These are phyloP conservation scores for Misgurnus mizolepis DNA, from an alignment of 2,113 vertebrate species.

Conservation along the genomic window DNA sequence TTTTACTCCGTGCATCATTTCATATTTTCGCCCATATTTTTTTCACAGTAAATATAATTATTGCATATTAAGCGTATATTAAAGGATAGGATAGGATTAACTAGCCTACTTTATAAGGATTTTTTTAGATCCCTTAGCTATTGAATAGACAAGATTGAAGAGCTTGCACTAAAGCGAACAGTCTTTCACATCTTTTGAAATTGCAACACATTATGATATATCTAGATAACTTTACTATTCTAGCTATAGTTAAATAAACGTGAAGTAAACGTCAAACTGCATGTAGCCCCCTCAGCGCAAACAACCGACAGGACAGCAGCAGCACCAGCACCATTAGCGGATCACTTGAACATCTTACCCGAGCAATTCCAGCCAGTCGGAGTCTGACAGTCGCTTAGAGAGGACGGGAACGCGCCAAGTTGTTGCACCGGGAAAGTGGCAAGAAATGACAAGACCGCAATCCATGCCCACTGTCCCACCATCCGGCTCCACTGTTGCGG, in stretches of 20 bases:
- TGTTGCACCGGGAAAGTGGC: constrained; percentile 81
- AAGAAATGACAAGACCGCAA: constrained; percentile 75
- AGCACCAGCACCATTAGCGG: not conserved
- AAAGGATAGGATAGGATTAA: not conserved
- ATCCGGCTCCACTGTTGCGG: constrained; percentile 70
- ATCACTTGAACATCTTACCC: constrained; percentile 77
- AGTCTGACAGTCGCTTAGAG: constrained; percentile 97
- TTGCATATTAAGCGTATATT: not conserved
- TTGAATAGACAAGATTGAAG: too few species aligned
- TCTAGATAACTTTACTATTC: constrained; percentile 10
- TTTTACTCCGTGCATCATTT: too few species aligned
- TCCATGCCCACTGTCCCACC: constrained; percentile 73
- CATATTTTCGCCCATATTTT: not conserved
- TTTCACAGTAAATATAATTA: not conserved
- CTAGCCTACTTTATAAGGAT: too few species aligned
- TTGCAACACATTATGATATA: not conserved
- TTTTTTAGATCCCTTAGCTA: too few species aligned
- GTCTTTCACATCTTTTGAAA: not conserved
- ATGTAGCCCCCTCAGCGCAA: not conserved
- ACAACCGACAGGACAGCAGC: not conserved
- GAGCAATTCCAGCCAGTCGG: constrained; percentile 99
- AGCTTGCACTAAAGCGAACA: not conserved
- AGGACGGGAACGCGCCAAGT: constrained; percentile 94
- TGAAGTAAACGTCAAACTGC: not conserved
- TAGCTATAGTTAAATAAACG: not conserved